A percentile compares a stretch with the other conserved stretches of the same genome.
Conservation (phyloP, 2,797 vertebrate genomes). For the Notamacropus eugenii region DNA sequence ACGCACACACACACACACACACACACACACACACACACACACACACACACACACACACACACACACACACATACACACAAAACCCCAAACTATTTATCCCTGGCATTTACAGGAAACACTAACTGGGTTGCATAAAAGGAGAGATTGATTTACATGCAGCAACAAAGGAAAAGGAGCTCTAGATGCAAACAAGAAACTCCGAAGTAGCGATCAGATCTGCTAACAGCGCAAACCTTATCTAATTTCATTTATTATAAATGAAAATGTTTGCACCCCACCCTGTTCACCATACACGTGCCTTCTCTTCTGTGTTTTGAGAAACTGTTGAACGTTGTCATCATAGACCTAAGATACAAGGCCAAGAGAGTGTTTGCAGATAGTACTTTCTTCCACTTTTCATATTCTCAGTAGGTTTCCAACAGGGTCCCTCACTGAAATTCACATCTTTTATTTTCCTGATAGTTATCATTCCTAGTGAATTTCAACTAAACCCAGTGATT, state of each 20-base stretch:
- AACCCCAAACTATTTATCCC: conserved; percentile 68
- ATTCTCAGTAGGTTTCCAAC: conserved; percentile 48
- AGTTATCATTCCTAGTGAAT: conserved; percentile 68
- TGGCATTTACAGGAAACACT: conserved; percentile 69
- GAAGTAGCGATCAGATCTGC: conserved; percentile 21
- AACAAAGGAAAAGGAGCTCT: conserved; percentile 51
- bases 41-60: conserved; percentile 33
- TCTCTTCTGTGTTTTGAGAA: conserved; percentile 56
- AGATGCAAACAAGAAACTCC: background rate
- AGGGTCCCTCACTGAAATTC: conserved; percentile 40
- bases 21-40: conserved; percentile 49
- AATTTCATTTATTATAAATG: conserved; percentile 52
- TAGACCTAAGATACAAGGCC: conserved; percentile 52
- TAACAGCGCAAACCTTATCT: conserved; percentile 54
- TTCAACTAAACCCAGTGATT: conserved; percentile 29
- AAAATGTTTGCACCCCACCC: conserved; percentile 51
- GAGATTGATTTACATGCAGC: conserved; percentile 46
- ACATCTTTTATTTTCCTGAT: conserved; percentile 45
- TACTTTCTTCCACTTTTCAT: conserved; percentile 34
- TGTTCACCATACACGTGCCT: conserved; percentile 53
- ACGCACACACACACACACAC: conserved; percentile 39
- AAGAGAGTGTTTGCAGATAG: background rate
- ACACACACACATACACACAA: conserved; percentile 50
- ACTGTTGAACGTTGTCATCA: conserved; percentile 56
- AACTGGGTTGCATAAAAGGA: conserved; percentile 65